A percentile compares a stretch with the other conserved stretches of the same genome.
These are phyloP conservation scores for Anaspis maculata DNA, from an alignment of 2,888 invertebrate species.

Conservation along the genomic window DNA sequence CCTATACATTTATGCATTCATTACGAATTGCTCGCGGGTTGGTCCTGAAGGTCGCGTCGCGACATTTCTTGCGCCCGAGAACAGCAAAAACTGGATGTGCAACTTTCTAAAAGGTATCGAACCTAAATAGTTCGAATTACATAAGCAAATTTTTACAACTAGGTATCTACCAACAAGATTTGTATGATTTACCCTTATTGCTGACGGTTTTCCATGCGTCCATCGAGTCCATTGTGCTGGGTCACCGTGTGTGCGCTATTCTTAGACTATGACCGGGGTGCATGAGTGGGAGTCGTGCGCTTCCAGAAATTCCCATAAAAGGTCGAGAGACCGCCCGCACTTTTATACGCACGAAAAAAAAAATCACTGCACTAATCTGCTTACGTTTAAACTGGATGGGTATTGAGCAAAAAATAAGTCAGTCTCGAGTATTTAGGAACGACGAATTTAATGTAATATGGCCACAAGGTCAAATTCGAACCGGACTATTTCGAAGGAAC, in stretches of 20 bases:
- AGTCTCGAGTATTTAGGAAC: too few relatives aligned
- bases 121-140: too few relatives aligned
- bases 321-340: too few relatives aligned
- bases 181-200: conserved; percentile 31
- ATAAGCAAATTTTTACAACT: too few relatives aligned
- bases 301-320: conserved; percentile 25
- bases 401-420: conserved; percentile 17
- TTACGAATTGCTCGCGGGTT: too few relatives aligned
- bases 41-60: conserved; percentile 2
- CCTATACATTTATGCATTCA: too few relatives aligned
- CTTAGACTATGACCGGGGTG: conserved; percentile 33
- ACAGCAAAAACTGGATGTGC: conserved; percentile 30
- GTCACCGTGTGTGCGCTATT: conserved; percentile 28
- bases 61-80: conserved; percentile 13
- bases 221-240: conserved; percentile 24
- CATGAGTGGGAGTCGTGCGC: conserved; percentile 19
- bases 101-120: conserved; percentile 37
- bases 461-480: conserved; percentile 17
- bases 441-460: too few relatives aligned
- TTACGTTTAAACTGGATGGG: too few relatives aligned
- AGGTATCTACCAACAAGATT: too few relatives aligned
- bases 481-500: too few relatives aligned
- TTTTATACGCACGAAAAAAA: too few relatives aligned
- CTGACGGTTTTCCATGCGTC: conserved; percentile 27
- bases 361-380: too few relatives aligned